Percentiles rank a stretch among this genome's conserved stretches.
Evolutionary conservation across 2,888 invertebrate genomes (phyloP).

Genomic region (Mesochorus sp.): DNA sequence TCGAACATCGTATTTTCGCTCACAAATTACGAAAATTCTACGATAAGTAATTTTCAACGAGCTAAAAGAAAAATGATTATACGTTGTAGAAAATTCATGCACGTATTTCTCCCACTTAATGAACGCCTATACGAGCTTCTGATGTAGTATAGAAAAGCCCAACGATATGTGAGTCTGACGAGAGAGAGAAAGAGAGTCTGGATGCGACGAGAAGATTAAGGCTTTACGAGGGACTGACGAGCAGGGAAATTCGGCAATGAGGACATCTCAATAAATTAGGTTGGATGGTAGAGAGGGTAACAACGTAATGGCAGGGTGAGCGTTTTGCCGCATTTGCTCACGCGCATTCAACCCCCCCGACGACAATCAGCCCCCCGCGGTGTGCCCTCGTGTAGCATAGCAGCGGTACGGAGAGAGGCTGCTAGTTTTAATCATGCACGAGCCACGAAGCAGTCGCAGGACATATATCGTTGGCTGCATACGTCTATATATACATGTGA

Average conservation of each 20-base stretch:
- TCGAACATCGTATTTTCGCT: no score
- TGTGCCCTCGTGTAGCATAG: constrained; percentile 66
- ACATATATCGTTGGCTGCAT: constrained; percentile 6
- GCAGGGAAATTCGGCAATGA: constrained; percentile 66
- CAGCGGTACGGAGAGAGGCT: constrained; percentile 66
- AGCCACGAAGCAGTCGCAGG: constrained; percentile 52
- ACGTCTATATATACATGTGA: neutral
- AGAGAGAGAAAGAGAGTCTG: no score
- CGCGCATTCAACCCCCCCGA: constrained; percentile 68
- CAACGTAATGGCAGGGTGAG: constrained; percentile 49
- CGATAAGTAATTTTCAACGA: constrained; percentile 4
- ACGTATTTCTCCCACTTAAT: constrained; percentile 34
- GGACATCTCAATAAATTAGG: constrained; percentile 80
- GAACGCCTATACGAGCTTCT: constrained; percentile 4
- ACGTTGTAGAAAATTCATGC: constrained; percentile 11
- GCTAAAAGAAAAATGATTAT: neutral
- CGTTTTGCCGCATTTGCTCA: constrained; percentile 46
- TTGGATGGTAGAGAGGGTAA: constrained; percentile 58
- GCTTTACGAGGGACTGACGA: constrained; percentile 58
- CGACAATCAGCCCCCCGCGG: constrained; percentile 81
- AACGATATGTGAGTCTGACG: constrained; percentile 6
- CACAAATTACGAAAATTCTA: neutral
- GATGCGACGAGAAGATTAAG: constrained; percentile 48
- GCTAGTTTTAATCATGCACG: constrained; percentile 80
- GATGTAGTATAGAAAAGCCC: constrained; percentile 17